Percentiles rank a stretch among this genome's conserved stretches.
Evolutionary conservation across 2,797 vertebrate species (phyloP).

Genomic region (Eremophila alpestris): DNA sequence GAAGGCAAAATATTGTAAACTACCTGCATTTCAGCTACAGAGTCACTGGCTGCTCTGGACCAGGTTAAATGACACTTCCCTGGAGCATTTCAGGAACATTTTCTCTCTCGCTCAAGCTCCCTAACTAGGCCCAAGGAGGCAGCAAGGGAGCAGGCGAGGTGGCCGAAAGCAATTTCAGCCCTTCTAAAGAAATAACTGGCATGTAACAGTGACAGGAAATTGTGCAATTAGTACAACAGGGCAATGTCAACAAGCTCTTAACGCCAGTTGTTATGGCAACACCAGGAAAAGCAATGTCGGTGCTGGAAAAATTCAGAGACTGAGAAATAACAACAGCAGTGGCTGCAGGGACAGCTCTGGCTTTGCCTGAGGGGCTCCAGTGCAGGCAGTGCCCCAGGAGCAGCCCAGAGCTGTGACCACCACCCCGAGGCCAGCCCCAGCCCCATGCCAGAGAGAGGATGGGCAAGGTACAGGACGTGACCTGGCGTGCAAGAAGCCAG

Average conservation of each 20-base stretch:
- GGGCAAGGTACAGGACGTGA: neutral
- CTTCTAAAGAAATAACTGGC: slow-evolving; percentile 67
- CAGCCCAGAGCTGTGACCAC: neutral
- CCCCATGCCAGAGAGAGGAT: fast-evolving
- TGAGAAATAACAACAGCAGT: neutral
- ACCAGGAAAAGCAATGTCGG: slow-evolving; percentile 30
- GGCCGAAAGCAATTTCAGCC: slow-evolving; percentile 65
- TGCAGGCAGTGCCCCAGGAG: neutral
- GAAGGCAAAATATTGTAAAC: neutral
- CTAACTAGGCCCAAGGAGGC: slow-evolving; percentile 54
- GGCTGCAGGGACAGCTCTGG: neutral
- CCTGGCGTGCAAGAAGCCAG: neutral
- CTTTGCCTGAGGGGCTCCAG: neutral
- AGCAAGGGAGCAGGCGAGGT: slow-evolving; percentile 29
- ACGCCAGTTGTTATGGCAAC: slow-evolving; percentile 74
- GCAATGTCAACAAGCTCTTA: slow-evolving; percentile 74
- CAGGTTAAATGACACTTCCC: slow-evolving; percentile 37
- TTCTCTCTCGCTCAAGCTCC: slow-evolving; percentile 17
- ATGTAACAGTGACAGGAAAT: slow-evolving; percentile 66
- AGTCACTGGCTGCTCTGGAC: neutral
- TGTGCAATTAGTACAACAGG: slow-evolving; percentile 73
- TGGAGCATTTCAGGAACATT: slow-evolving; percentile 37
- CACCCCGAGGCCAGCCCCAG: fast-evolving
- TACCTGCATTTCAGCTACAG: neutral
- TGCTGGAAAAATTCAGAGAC: slow-evolving; percentile 47